These are phyloP conservation scores for Pelobates cultripes DNA, from an alignment of 2,797 vertebrate genomes.

Conservation along the genomic window DNA sequence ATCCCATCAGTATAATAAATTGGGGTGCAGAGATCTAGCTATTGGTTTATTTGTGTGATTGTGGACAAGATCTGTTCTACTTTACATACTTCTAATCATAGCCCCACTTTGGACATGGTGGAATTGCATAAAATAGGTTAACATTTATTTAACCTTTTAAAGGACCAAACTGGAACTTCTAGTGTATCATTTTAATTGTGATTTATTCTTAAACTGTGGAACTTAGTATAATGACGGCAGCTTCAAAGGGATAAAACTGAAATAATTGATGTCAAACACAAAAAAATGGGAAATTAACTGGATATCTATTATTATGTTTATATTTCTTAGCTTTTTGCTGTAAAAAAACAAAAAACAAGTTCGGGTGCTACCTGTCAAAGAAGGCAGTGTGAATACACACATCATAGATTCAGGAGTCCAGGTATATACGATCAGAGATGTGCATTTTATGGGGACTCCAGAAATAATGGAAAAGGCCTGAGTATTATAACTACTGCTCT, in stretches of 20 bases:
- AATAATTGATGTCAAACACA: not conserved
- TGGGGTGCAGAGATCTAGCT: not conserved
- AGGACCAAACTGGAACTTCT: slow-evolving; percentile 16
- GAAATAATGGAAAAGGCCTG: not conserved
- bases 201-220: not conserved
- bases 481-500: not conserved
- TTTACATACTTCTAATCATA: too few species aligned
- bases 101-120: not conserved
- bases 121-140: not conserved
- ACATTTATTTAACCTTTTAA: slow-evolving; percentile 6
- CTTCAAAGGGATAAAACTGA: slow-evolving; percentile 4
- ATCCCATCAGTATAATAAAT: not conserved
- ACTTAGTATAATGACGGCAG: not conserved
- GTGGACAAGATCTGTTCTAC: not conserved
- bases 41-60: not conserved
- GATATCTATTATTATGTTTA: too few species aligned
- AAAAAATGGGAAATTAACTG: not conserved
- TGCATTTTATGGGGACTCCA: not conserved
- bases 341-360: too few species aligned
- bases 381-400: too few species aligned
- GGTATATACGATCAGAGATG: too few species aligned
- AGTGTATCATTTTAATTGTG: slow-evolving; percentile 6
- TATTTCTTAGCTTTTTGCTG: too few species aligned
- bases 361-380: too few species aligned
- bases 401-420: too few species aligned